A percentile compares a stretch with the other conserved stretches of the same genome.
phyloP scores from a whole-genome alignment of 2,113 vertebrate species.

The Tapirus terrestris region DNA sequence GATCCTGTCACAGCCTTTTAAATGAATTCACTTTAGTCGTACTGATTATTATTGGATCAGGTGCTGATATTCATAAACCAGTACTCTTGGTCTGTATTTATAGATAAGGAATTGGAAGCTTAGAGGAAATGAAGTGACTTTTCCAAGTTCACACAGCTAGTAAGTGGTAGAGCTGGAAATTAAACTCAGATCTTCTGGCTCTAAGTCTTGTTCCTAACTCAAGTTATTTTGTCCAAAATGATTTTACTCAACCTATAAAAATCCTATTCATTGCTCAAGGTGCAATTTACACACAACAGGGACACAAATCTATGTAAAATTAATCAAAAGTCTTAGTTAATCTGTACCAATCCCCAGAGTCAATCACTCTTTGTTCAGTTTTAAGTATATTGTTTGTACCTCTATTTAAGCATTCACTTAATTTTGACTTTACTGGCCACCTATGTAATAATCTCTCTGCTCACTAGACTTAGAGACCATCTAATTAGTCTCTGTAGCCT shows the following conservation, averaged over 20 bases:
- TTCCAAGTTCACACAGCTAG: neutral
- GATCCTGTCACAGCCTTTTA: neutral
- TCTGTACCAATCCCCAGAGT: neutral
- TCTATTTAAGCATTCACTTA: neutral
- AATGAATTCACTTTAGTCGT: neutral
- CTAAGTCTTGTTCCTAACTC: neutral
- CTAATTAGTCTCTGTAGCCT: neutral
- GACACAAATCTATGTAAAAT: neutral
- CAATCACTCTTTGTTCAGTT: neutral
- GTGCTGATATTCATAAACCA: neutral
- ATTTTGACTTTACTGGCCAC: neutral
- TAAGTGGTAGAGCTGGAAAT: neutral
- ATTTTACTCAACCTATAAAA: neutral
- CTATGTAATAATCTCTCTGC: neutral
- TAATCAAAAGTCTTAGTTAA: neutral
- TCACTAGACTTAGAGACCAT: neutral
- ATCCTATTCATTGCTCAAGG: neutral
- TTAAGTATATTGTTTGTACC: neutral
- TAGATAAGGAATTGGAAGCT: neutral
- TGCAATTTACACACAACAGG: neutral
- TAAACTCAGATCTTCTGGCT: neutral
- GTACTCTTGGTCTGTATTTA: neutral
- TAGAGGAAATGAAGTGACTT: neutral
- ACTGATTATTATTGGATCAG: neutral
- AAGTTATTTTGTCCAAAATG: neutral